Conservation (phyloP, 2,888 invertebrate genomes). For the Rotaria magnacalcarata region DNA sequence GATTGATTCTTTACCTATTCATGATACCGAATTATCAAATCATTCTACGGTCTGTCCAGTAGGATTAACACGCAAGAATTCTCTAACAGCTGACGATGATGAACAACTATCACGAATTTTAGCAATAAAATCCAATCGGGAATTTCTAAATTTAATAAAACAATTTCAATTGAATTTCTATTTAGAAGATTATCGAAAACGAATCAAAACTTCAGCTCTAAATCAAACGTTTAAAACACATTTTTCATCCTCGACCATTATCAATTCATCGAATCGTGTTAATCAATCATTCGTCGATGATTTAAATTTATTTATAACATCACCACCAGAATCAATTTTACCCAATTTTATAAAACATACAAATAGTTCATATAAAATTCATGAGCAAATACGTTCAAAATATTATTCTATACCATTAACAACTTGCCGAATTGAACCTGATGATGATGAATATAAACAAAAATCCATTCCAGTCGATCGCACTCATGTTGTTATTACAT, state of each 20-base stretch:
- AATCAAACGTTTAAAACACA: background rate
- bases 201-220: background rate
- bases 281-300: background rate
- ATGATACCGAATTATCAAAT: background rate
- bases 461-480: background rate
- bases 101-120: background rate
- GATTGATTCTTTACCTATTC: conserved; percentile 19
- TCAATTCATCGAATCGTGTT: background rate
- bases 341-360: background rate
- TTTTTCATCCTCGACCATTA: background rate
- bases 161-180: background rate
- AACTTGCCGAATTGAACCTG: background rate
- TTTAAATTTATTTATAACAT: background rate
- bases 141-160: conserved; percentile 5
- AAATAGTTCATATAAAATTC: background rate
- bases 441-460: conserved; percentile 19
- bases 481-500: background rate
- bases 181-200: background rate
- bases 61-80: background rate
- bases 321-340: background rate
- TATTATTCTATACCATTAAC: background rate
- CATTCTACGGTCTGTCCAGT: background rate
- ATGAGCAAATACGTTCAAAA: conserved; percentile 30
- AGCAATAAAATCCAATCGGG: background rate
- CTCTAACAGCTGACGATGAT: background rate